A percentile compares a stretch with the other conserved stretches of the same genome.
These are phyloP conservation scores for Pediacus dermestoides DNA, from an alignment of 2,888 invertebrate genomes.

Conservation along the genomic window DNA sequence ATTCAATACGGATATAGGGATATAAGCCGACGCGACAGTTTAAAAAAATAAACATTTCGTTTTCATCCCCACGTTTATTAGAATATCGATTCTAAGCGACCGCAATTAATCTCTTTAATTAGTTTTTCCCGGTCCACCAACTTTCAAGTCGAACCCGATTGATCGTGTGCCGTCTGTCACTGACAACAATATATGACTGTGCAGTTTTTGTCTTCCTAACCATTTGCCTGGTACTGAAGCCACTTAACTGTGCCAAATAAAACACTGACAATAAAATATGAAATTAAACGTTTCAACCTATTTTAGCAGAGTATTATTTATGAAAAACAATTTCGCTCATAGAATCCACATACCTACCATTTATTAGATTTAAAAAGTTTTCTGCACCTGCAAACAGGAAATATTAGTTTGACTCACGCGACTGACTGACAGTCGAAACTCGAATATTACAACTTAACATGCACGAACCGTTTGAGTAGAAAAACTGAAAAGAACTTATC, in stretches of 20 bases:
- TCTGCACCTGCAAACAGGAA: too few relatives aligned
- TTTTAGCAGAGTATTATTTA: too few relatives aligned
- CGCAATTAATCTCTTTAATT: conserved; percentile 49
- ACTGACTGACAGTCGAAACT: too few relatives aligned
- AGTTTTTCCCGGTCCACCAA: conserved; percentile 46
- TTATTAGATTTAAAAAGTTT: too few relatives aligned
- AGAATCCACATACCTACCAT: too few relatives aligned
- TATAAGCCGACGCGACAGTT: too few relatives aligned
- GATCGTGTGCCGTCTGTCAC: conserved; percentile 45
- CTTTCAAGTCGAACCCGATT: conserved; percentile 44
- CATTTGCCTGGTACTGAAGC: conserved; percentile 1
- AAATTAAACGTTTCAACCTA: too few relatives aligned
- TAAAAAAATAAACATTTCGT: too few relatives aligned
- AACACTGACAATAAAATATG: too few relatives aligned
- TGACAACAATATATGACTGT: conserved; percentile 41
- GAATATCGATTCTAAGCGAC: conserved; percentile 41
- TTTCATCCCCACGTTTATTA: conserved; percentile 39
- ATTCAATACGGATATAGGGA: conserved; percentile 1
- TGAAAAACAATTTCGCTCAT: too few relatives aligned
- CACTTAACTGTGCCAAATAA: too few relatives aligned
- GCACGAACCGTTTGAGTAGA: not conserved
- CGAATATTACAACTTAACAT: conserved; percentile 5
- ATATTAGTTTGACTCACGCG: too few relatives aligned
- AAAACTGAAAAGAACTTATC: conserved; percentile 31
- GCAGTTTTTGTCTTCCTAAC: conserved; percentile 18